A percentile compares a stretch with the other conserved stretches of the same genome.
These are phyloP conservation scores for Myrmecobius fasciatus DNA, from an alignment of 2,113 vertebrate genomes.

Conservation along the genomic window DNA sequence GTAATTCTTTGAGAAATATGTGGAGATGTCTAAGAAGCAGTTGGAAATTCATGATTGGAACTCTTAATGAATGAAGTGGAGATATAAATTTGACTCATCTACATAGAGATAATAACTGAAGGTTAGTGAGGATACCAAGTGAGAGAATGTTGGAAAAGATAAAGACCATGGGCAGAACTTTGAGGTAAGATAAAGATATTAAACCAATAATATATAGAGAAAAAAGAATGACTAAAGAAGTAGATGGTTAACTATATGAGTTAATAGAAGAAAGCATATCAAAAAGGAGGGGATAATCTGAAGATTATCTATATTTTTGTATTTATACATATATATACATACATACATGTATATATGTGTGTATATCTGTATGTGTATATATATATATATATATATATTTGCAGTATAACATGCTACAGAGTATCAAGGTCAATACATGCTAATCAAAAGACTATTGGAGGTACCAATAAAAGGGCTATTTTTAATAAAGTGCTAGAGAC, in stretches of 20 bases:
- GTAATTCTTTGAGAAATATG: not conserved
- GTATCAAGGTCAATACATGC: not conserved
- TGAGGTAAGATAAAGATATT: not conserved
- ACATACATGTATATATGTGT: too few species aligned
- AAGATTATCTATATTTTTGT: too few species aligned
- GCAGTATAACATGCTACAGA: not conserved
- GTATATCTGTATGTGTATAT: too few species aligned
- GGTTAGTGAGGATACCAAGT: too few species aligned
- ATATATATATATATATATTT: not conserved
- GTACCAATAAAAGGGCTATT: not conserved
- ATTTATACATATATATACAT: too few species aligned
- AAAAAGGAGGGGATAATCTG: not conserved
- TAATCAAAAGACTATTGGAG: not conserved
- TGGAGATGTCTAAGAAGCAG: not conserved
- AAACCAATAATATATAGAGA: not conserved
- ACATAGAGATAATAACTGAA: not conserved
- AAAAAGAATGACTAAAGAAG: not conserved
- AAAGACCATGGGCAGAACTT: not conserved
- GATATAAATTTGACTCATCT: not conserved
- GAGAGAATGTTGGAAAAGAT: not conserved
- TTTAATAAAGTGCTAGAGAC: not conserved
- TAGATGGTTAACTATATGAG: not conserved
- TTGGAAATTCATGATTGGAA: not conserved
- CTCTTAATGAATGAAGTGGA: not conserved
- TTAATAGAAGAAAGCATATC: not conserved